Percentiles rank a stretch among this genome's conserved stretches.
phyloP scores from a whole-genome alignment of 2,797 vertebrate species.

The Cuculus canorus region DNA sequence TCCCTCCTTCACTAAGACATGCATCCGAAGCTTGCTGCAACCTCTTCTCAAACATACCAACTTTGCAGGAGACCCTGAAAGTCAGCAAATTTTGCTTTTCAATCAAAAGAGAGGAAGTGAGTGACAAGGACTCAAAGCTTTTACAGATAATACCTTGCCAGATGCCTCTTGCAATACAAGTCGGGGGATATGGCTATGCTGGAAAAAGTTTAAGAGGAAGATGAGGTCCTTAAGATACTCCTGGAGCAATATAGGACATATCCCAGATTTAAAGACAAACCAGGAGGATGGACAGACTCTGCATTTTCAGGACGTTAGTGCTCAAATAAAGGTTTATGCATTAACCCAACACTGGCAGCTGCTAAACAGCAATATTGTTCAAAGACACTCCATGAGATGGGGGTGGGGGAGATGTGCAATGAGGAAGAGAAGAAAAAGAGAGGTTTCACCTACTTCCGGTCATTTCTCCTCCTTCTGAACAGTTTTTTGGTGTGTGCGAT shows the following conservation, averaged over 20 bases:
- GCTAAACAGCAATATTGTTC: background rate
- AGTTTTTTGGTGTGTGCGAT: conserved; percentile 97
- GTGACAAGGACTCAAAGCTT: background rate
- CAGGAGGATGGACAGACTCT: background rate
- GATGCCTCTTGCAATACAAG: background rate
- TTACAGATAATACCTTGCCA: background rate
- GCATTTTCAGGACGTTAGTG: background rate
- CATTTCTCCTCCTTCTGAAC: conserved; percentile 91
- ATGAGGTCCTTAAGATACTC: background rate
- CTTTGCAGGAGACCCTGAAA: background rate
- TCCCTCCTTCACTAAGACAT: background rate
- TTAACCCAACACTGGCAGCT: background rate
- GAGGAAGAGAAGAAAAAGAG: background rate
- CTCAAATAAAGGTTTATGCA: background rate
- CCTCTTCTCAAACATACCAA: background rate
- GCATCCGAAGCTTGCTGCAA: background rate
- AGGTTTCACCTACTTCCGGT: conserved; percentile 85
- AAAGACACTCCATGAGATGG: background rate
- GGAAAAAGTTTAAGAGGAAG: background rate
- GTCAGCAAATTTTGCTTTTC: background rate
- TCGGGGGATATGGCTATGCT: background rate
- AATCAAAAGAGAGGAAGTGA: background rate
- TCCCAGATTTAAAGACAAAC: background rate
- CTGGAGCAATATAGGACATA: background rate
- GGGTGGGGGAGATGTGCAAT: fast-evolving